These are phyloP conservation scores for Ceuthmochares aereus DNA, from an alignment of 2,113 vertebrate species.

Conservation along the genomic window DNA sequence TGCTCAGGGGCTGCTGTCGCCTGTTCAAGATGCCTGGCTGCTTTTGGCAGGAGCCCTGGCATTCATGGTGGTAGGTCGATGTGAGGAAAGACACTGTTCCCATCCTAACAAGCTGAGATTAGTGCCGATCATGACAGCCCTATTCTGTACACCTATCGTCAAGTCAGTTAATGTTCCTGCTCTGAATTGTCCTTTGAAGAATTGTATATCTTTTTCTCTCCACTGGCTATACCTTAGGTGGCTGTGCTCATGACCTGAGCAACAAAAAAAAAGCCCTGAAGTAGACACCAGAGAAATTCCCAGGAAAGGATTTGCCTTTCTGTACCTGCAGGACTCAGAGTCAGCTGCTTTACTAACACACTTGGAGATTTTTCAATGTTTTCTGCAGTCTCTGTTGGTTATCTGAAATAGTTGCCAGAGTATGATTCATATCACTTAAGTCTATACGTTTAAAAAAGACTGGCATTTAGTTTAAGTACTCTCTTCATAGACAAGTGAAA, in stretches of 20 bases:
- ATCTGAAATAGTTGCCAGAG: neutral
- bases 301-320: neutral
- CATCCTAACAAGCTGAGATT: neutral
- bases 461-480: neutral
- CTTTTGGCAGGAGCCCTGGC: neutral
- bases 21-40: neutral
- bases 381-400: neutral
- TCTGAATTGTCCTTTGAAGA: neutral
- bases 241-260: neutral
- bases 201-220: neutral
- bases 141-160: neutral
- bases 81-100: neutral
- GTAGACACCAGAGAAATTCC: neutral
- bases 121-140: neutral
- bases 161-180: neutral
- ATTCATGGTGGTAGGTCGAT: neutral
- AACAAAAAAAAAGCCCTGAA: neutral
- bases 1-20: fast-evolving
- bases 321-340: neutral
- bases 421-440: neutral
- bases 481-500: neutral
- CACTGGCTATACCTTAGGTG: neutral
- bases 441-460: neutral
- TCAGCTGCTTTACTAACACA: neutral
- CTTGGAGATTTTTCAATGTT: neutral